Conservation (phyloP, 2,888 invertebrate species). For the Ptychoptera contaminata region DNA sequence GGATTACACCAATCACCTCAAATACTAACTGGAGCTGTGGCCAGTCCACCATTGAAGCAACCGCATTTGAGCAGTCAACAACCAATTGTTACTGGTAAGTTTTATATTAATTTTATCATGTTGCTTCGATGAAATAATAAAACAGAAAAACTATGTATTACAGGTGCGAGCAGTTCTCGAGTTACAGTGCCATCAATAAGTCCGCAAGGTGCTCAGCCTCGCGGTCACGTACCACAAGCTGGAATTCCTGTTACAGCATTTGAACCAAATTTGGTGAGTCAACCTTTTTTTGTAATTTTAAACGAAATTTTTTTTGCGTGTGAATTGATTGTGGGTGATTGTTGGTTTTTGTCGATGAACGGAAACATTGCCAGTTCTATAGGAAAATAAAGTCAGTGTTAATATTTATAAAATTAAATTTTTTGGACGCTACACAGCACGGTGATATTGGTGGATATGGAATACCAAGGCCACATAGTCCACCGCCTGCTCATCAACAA, state of each 20-base stretch:
- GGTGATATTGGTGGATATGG: constrained; percentile 33
- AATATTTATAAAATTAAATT: constrained; percentile 16
- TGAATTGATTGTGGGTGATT: constrained; percentile 3
- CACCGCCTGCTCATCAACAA: constrained; percentile 75
- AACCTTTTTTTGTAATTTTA: not conserved
- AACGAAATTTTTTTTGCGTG: not conserved
- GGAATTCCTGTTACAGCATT: constrained; percentile 44
- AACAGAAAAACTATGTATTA: constrained; percentile 4
- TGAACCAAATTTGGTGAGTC: constrained; percentile 55
- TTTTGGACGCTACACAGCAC: constrained; percentile 35
- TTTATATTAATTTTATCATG: not conserved
- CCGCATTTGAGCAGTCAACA: constrained; percentile 30
- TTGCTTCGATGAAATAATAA: not conserved
- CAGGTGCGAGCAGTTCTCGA: constrained; percentile 35
- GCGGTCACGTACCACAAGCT: constrained; percentile 35
- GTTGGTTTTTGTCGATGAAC: constrained; percentile 1
- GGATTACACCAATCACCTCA: constrained; percentile 27
- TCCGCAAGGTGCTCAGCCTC: constrained; percentile 41
- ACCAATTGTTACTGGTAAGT: constrained; percentile 31
- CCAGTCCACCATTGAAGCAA: constrained; percentile 37
- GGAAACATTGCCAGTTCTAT: too few relatives aligned
- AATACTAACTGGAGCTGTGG: constrained; percentile 35
- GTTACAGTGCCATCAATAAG: constrained; percentile 43
- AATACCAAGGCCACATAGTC: constrained; percentile 44
- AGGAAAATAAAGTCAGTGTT: not conserved